Percentiles rank a stretch among this genome's conserved stretches.
These are phyloP conservation scores for Diarsia dahlii DNA, from an alignment of 2,888 invertebrate species.

Conservation along the genomic window DNA sequence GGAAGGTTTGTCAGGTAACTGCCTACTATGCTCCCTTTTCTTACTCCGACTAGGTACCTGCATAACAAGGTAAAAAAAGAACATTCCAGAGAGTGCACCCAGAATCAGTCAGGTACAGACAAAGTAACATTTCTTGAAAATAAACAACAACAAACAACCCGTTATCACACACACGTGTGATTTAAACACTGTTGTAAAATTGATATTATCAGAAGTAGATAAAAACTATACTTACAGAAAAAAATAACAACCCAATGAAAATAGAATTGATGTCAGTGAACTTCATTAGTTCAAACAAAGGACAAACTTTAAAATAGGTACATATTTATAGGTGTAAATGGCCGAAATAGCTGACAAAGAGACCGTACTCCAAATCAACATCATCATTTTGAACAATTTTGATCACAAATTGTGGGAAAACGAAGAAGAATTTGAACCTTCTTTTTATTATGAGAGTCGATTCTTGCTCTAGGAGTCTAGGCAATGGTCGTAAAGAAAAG, in stretches of 20 bases:
- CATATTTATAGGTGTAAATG: not conserved
- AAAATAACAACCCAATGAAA: constrained; percentile 2
- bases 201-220: not conserved
- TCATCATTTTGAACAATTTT: too few species aligned
- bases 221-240: not conserved
- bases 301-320: constrained; percentile 7
- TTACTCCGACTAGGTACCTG: constrained; percentile 22
- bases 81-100: constrained; percentile 2
- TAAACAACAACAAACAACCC: not conserved
- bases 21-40: not conserved
- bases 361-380: too few species aligned
- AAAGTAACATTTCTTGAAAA: not conserved
- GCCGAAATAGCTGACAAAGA: not conserved
- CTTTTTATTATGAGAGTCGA: too few species aligned
- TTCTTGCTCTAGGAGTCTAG: too few species aligned
- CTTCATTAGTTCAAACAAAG: not conserved
- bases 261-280: constrained; percentile 21
- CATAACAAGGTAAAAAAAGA: constrained; percentile 1
- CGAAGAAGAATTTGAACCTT: too few species aligned
- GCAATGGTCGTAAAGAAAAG: too few species aligned
- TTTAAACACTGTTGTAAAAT: not conserved
- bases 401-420: too few species aligned
- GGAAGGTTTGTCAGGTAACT: not conserved
- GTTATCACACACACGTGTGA: constrained; percentile 13
- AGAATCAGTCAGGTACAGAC: constrained; percentile 1